Evolutionary conservation across 2,888 invertebrate species (phyloP), one percentile per base, ranked within the genome.

Genomic region (Cosmia pyralina): DNA sequence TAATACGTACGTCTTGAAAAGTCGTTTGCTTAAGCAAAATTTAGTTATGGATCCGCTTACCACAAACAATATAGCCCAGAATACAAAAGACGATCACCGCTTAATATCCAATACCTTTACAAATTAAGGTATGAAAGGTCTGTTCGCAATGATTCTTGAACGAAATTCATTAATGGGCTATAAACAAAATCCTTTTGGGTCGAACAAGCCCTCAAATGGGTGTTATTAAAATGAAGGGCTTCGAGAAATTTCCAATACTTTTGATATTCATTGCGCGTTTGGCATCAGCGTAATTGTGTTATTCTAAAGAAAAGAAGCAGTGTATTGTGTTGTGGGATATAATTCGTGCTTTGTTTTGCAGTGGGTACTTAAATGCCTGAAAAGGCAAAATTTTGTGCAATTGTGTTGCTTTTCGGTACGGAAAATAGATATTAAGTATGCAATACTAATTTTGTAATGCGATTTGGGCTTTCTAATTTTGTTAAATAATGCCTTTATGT

Each of bases 91-190:
- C 82, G 79, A 86, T 87, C 79, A 79, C 75, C 83, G 85, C 88
- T 88, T 88, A 90, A 92, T 89, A 90, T 88, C 87, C 87, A 88
- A 89, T 90, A 87, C 88, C 87, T 87, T 86, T 87, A 90, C 91
- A 91, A 92, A 93, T 93, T 92, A 88, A 88, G 87, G 89, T 90
- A 88, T 90, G 87, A 92, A 89, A 87, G 88, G 89, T 88, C 77
- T 82, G 82, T 85, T 80, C 66, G 57, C 84, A 87, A 90, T 89
- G 87, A 90, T 90, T 91, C 87, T 88, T 88, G 84, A 87, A 85
- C 87, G 82, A 90, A 93, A 92, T 92, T 92, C 92, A 92, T 93
- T 93, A 93, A 92, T 93, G 90, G 90, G 77, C 89, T 87, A 92
- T 93, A 93, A 93, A 93, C 93, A 91, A 90, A 92, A 92, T 90